Conservation (phyloP, 2,113 vertebrate genomes). For the Gracilinanus agilis region DNA sequence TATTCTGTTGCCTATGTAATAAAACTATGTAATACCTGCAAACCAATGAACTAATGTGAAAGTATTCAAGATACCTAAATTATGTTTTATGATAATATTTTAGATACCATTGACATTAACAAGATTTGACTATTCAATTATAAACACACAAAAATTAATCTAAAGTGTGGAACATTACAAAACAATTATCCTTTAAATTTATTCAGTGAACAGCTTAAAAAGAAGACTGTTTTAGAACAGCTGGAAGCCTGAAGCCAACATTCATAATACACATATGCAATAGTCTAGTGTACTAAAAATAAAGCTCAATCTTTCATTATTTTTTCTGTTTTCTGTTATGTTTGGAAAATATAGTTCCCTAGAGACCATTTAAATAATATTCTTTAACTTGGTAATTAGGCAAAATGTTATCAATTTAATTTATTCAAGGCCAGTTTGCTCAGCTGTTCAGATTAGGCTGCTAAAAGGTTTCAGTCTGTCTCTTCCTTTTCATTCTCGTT, state of each 20-base stretch:
- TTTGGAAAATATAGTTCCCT: slow-evolving; percentile 64
- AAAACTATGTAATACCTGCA: slow-evolving; percentile 40
- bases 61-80: slow-evolving; percentile 48
- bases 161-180: slow-evolving; percentile 68
- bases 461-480: not conserved
- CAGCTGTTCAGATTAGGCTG: not conserved
- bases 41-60: slow-evolving; percentile 49
- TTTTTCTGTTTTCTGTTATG: slow-evolving; percentile 62
- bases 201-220: slow-evolving; percentile 74
- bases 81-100: slow-evolving; percentile 55
- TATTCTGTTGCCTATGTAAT: slow-evolving; percentile 22
- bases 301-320: slow-evolving; percentile 46
- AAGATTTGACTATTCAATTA: slow-evolving; percentile 73
- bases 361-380: slow-evolving; percentile 65
- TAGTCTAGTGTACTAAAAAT: slow-evolving; percentile 68
- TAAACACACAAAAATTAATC: slow-evolving; percentile 65
- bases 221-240: slow-evolving; percentile 76
- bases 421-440: not conserved
- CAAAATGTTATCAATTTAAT: not conserved
- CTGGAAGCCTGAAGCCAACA: slow-evolving; percentile 76
- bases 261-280: slow-evolving; percentile 66
- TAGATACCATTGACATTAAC: slow-evolving; percentile 55
- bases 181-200: slow-evolving; percentile 74
- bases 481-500: not conserved
- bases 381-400: slow-evolving; percentile 40